phyloP scores from a whole-genome alignment of 2,888 invertebrate species.

The Salticus scenicus region DNA sequence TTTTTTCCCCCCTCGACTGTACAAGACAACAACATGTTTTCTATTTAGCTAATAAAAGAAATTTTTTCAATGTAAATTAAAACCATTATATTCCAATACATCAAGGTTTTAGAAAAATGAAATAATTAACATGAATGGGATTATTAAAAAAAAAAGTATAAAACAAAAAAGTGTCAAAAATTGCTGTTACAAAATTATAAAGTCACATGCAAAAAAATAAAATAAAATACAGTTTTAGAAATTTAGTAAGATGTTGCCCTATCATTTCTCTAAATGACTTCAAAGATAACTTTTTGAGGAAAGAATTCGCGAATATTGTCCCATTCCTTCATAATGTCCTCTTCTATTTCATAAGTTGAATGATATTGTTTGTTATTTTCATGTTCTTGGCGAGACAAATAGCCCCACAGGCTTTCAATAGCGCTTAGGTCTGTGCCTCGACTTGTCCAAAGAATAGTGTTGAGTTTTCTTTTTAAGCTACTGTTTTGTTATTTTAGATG shows the following conservation, averaged over 20 bases:
- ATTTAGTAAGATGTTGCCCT: background rate
- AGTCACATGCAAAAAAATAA: background rate
- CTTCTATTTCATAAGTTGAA: background rate
- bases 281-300: background rate
- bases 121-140: no score
- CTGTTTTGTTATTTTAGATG: background rate
- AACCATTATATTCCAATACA: no score
- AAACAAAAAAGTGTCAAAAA: no score
- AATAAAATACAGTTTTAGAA: no score
- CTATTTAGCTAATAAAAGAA: no score
- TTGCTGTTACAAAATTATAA: background rate
- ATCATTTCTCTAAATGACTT: background rate
- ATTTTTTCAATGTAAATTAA: no score
- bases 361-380: slow-evolving; percentile 13
- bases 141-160: no score
- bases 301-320: background rate
- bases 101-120: no score
- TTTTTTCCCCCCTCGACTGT: no score
- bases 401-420: background rate
- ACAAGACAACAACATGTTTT: no score
- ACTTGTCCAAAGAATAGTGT: background rate
- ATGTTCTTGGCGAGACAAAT: background rate
- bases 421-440: background rate
- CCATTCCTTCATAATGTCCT: background rate
- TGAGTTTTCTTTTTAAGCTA: background rate